These are phyloP conservation scores for Bolborhynchus lineola DNA, from an alignment of 2,113 vertebrate species.

Conservation along the genomic window DNA sequence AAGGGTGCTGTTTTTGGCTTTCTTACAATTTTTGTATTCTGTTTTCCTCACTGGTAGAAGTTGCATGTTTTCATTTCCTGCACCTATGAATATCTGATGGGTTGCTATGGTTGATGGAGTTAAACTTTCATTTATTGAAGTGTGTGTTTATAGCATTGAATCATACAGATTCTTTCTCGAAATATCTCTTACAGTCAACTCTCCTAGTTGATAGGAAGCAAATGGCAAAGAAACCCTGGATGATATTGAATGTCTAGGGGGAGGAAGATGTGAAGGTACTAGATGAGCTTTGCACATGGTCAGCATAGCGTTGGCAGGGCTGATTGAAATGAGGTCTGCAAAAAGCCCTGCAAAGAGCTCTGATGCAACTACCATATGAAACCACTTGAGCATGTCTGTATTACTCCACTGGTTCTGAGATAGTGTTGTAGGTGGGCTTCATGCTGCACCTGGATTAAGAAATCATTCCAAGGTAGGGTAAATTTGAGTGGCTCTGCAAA, in stretches of 20 bases:
- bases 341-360: neutral
- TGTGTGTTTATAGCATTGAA: neutral
- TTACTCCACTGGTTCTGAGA: neutral
- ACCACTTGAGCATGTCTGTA: neutral
- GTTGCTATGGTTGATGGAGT: neutral
- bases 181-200: rapidly evolving
- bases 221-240: neutral
- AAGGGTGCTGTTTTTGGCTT: neutral
- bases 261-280: neutral
- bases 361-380: neutral
- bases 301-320: neutral
- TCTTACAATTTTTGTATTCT: neutral
- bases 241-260: neutral
- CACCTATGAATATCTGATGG: neutral
- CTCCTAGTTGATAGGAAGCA: neutral
- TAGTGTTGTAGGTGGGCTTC: neutral
- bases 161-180: neutral
- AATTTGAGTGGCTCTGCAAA: neutral
- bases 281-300: neutral
- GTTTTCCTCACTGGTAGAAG: neutral
- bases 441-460: neutral
- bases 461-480: neutral
- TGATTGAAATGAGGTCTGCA: neutral
- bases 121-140: neutral
- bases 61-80: neutral